Evolutionary conservation across 2,888 invertebrate species (phyloP).

Genomic region (Cyclophora punctaria): DNA sequence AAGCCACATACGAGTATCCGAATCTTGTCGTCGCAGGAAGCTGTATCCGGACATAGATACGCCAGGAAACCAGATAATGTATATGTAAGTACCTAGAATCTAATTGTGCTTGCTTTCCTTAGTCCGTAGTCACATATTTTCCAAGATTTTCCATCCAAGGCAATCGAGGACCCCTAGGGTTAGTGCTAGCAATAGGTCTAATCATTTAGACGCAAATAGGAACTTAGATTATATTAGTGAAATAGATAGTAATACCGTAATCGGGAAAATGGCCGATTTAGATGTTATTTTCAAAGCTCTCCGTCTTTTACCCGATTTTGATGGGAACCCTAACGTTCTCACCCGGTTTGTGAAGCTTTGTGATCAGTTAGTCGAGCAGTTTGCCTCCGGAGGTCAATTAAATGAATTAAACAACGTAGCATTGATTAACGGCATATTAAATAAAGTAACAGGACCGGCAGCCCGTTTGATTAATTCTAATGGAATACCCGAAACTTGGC

Average conservation of each 20-base stretch:
- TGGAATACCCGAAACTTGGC: slow-evolving; percentile 20
- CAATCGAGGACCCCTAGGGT: background rate
- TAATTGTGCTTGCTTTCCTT: too few relatives aligned
- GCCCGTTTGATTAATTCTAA: slow-evolving; percentile 20
- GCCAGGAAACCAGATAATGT: too few relatives aligned
- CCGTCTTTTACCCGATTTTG: slow-evolving; percentile 9
- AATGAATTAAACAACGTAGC: slow-evolving; percentile 6
- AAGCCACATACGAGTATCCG: too few relatives aligned
- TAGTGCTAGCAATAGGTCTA: background rate
- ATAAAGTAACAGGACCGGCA: slow-evolving; percentile 5
- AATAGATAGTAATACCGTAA: too few relatives aligned
- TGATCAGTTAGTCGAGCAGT: slow-evolving; percentile 12
- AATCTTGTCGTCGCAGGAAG: too few relatives aligned
- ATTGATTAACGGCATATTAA: slow-evolving; percentile 16
- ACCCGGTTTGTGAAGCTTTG: slow-evolving; percentile 21
- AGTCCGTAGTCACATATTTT: background rate
- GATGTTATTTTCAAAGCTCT: background rate
- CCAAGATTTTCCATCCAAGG: slow-evolving; percentile 1
- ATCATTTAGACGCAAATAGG: background rate
- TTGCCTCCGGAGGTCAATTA: background rate
- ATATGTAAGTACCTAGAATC: too few relatives aligned
- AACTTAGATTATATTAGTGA: background rate
- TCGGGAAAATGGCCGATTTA: background rate
- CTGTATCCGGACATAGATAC: too few relatives aligned
- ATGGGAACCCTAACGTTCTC: slow-evolving; percentile 15